Evolutionary conservation across 2,888 invertebrate genomes (phyloP).

Genomic region (Thysanoteuthis rhombus): DNA sequence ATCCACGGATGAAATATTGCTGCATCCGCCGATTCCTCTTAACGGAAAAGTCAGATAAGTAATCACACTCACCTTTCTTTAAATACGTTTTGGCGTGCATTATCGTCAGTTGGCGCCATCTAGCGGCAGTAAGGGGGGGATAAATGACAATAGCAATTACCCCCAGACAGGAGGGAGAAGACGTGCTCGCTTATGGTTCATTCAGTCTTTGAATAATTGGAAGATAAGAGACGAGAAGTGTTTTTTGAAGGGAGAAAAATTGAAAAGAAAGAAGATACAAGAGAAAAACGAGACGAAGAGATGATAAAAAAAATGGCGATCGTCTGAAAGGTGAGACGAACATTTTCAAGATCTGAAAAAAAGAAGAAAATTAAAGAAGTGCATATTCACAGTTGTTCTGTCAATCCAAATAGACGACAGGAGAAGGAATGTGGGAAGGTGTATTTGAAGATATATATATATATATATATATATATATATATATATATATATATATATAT

Average conservation of each 20-base stretch:
- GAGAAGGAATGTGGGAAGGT: neutral
- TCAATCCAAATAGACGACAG: too few species aligned
- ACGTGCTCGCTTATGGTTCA: neutral
- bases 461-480: neutral
- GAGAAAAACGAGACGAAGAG: neutral
- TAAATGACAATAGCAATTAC: neutral
- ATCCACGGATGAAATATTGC: neutral
- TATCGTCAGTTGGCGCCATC: neutral
- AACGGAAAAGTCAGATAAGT: neutral
- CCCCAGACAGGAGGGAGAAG: neutral
- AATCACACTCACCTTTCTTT: neutral
- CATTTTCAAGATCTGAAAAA: neutral
- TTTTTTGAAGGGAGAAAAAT: neutral
- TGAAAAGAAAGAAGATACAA: neutral
- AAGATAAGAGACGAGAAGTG: neutral
- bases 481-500: neutral
- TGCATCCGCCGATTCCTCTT: neutral
- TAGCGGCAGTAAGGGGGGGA: neutral
- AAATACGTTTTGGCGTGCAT: neutral
- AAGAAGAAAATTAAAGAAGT: neutral
- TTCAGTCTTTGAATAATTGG: neutral
- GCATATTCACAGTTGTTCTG: too few species aligned
- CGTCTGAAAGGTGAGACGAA: neutral
- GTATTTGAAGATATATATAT: too few species aligned
- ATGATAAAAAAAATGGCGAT: neutral